phyloP scores from a whole-genome alignment of 2,113 vertebrate species.

The Poeciliopsis occidentalis region DNA sequence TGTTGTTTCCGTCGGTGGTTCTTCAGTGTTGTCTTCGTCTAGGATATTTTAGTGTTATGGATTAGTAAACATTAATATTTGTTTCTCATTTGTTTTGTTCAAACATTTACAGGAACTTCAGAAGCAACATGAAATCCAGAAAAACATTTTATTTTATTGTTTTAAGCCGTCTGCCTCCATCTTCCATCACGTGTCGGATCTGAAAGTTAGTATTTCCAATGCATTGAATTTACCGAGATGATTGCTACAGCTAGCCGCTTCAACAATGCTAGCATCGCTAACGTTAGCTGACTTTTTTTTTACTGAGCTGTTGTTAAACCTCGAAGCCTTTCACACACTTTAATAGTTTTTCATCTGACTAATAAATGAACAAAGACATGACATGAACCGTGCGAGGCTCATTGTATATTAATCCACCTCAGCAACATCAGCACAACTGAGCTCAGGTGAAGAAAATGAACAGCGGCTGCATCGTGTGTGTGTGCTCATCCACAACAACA shows the following conservation, averaged over 20 bases:
- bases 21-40: no score
- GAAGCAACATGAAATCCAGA: background rate
- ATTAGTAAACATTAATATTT: background rate
- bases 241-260: no score
- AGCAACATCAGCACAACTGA: background rate
- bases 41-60: background rate
- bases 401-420: background rate
- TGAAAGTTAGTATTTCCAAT: background rate
- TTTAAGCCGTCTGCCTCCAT: background rate
- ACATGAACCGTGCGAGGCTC: background rate
- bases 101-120: background rate
- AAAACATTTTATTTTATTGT: background rate
- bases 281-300: background rate
- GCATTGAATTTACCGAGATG: no score
- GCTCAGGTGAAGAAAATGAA: background rate
- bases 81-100: background rate
- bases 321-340: no score
- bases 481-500: no score
- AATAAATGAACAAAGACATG: background rate
- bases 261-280: no score
- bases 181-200: background rate
- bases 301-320: background rate
- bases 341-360: background rate
- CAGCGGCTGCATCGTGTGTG: no score
- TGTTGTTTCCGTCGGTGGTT: no score